Evolutionary conservation across 2,888 invertebrate genomes (phyloP).

Genomic region (Hirtodrosophila histrioides): DNA sequence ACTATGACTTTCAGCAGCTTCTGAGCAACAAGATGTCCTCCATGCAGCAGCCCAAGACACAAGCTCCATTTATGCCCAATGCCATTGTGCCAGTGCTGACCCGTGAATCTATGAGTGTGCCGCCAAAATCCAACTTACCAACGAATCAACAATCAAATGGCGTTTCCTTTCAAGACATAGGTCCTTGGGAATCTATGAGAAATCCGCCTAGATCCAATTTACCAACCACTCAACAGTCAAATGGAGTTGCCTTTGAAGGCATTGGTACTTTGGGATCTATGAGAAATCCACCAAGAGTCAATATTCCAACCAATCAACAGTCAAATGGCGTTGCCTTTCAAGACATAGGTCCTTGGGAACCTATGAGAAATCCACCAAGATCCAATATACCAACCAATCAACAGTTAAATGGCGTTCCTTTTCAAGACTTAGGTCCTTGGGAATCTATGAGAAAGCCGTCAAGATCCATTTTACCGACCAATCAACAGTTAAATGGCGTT

Average conservation of each 20-base stretch:
- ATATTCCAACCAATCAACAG: neutral
- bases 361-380: neutral
- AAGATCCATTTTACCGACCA: neutral
- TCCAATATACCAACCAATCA: neutral
- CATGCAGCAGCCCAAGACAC: constrained; percentile 12
- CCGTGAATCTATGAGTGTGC: neutral
- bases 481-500: neutral
- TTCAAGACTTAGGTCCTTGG: constrained; percentile 25
- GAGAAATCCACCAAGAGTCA: neutral
- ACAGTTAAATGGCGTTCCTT: neutral
- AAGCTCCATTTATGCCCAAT: constrained; percentile 18
- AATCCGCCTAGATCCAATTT: neutral
- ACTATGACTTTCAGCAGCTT: constrained; percentile 38
- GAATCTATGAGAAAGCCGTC: neutral
- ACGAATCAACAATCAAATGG: neutral
- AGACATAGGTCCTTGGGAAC: constrained; percentile 15
- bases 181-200: constrained; percentile 5
- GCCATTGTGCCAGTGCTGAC: neutral
- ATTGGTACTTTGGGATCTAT: constrained; percentile 17
- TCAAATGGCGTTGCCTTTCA: constrained; percentile 12
- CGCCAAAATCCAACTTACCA: neutral
- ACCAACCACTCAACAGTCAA: neutral
- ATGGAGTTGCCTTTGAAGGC: constrained; percentile 10
- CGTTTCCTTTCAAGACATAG: constrained; percentile 23
- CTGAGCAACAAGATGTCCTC: constrained; percentile 28